Percentiles rank a stretch among this genome's conserved stretches.
These are phyloP conservation scores for Exaiptasia diaphana DNA, from an alignment of 64 coral and sea anemone species.

Conservation along the genomic window DNA sequence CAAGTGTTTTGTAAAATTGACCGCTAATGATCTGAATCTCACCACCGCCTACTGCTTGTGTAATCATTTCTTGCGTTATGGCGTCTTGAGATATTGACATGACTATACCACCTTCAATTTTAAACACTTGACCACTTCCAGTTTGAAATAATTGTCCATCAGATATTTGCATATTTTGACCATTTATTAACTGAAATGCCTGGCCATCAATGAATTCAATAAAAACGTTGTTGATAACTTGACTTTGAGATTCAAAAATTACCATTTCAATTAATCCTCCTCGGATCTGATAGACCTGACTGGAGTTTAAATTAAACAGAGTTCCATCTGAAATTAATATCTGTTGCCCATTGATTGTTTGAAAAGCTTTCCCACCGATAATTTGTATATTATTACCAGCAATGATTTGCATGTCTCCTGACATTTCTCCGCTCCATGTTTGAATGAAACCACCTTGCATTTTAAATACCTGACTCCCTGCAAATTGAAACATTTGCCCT, in stretches of 20 bases:
- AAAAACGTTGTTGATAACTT: background rate
- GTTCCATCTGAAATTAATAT: background rate
- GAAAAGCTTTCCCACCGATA: background rate
- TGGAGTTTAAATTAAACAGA: background rate
- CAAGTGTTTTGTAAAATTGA: background rate
- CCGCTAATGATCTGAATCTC: background rate
- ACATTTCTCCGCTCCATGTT: background rate
- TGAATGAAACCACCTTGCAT: constrained; percentile 5
- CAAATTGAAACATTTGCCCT: background rate
- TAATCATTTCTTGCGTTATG: constrained; percentile 18
- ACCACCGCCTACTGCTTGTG: background rate
- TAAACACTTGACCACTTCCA: background rate
- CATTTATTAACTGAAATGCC: background rate
- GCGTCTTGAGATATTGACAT: background rate
- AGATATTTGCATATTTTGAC: background rate
- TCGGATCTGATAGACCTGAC: background rate
- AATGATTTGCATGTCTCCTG: background rate
- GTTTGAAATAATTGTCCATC: background rate
- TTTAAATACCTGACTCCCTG: background rate
- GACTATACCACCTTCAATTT: background rate
- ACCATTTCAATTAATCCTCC: background rate
- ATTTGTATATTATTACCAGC: background rate
- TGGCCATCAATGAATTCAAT: background rate
- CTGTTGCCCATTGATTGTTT: background rate
- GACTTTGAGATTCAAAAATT: background rate